phyloP scores from a whole-genome alignment of 1,140 invertebrate genomes.

The Palaemon carinicauda region DNA sequence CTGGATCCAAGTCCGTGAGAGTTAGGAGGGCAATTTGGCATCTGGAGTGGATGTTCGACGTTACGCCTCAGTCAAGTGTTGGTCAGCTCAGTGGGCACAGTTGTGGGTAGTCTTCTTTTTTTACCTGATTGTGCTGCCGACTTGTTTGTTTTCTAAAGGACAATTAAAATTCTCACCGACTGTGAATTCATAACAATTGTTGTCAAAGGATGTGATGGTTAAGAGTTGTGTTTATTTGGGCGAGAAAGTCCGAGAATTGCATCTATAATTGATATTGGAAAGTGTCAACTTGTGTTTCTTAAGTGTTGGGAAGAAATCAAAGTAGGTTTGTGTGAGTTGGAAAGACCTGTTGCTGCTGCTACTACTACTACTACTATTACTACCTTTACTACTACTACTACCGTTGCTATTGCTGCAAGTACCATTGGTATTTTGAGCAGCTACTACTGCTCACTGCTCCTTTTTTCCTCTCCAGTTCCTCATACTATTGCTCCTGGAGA shows the following conservation, averaged over 20 bases:
- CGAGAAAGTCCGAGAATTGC: no score
- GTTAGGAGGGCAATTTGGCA: conserved; percentile 52
- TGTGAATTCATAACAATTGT: no score
- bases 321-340: no score
- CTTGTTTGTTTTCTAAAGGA: conserved; percentile 14
- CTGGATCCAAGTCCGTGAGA: conserved; percentile 17
- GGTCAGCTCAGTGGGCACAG: conserved; percentile 50
- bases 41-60: conserved; percentile 48
- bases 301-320: background rate
- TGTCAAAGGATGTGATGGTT: conserved; percentile 40
- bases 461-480: no score
- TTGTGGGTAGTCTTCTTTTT: conserved; percentile 15
- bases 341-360: no score
- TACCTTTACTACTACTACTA: no score
- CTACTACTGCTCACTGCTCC: no score
- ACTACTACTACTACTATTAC: no score
- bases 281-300: conserved; percentile 15
- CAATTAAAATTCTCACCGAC: background rate
- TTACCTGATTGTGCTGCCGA: conserved; percentile 18
- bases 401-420: no score
- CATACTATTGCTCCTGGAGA: no score
- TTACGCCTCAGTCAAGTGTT: conserved; percentile 54
- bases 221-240: background rate
- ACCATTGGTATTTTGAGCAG: no score
- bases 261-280: background rate